Conservation (phyloP, 2,888 invertebrate species). For the Pasiphila rectangulata region DNA sequence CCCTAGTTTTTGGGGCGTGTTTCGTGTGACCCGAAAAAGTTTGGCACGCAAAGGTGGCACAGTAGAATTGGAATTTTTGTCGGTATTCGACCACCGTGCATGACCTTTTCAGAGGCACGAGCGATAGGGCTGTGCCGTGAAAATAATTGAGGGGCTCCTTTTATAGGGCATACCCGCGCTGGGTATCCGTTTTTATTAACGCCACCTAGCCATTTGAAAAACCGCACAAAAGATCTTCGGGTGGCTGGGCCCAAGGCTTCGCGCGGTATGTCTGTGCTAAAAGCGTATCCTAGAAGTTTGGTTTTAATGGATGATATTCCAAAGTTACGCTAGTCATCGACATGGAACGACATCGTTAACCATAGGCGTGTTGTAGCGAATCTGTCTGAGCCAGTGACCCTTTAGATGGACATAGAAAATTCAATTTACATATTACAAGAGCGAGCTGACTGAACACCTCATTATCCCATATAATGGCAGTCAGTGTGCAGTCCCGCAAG, state of each 20-base stretch:
- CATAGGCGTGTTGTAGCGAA: conserved; percentile 20
- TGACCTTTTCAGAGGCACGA: conserved; percentile 45
- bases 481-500: conserved; percentile 66
- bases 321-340: conserved; percentile 6
- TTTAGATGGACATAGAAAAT: conserved; percentile 58
- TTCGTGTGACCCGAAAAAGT: conserved; percentile 69
- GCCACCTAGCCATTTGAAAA: conserved; percentile 42
- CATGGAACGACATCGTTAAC: conserved; percentile 16
- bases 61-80: conserved; percentile 59
- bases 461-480: conserved; percentile 74
- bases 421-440: conserved; percentile 75
- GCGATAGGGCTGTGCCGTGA: conserved; percentile 45
- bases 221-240: conserved; percentile 49
- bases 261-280: conserved; percentile 27
- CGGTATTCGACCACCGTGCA: conserved; percentile 46
- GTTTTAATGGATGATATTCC: conserved; percentile 9
- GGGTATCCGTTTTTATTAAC: conserved; percentile 53
- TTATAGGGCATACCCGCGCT: conserved; percentile 45
- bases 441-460: conserved; percentile 72
- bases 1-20: conserved; percentile 49
- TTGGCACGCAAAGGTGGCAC: conserved; percentile 60
- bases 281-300: conserved; percentile 5
- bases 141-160: conserved; percentile 55
- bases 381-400: conserved; percentile 48
- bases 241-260: conserved; percentile 36